These are phyloP conservation scores for Pteronura brasiliensis DNA, from an alignment of 2,113 vertebrate genomes.

Conservation along the genomic window DNA sequence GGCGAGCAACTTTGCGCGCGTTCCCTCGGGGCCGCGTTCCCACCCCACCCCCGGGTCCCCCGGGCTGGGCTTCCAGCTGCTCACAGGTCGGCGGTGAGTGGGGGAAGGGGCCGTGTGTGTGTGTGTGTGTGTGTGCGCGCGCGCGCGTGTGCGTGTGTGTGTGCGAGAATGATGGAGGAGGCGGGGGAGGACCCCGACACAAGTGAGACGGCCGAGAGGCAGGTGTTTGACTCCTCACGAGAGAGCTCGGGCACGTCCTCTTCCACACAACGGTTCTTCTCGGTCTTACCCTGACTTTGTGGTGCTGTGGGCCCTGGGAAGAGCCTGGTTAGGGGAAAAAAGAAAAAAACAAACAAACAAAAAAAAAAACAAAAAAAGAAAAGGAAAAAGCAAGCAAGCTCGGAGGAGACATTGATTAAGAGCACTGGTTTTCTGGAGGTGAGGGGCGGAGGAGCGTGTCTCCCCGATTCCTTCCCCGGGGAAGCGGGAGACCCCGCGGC, in stretches of 20 bases:
- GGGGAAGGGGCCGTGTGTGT: background rate
- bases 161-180: background rate
- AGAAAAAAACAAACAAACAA: too few species aligned
- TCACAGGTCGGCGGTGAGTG: background rate
- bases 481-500: background rate
- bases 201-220: constrained; percentile 3
- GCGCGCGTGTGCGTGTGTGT: background rate
- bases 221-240: constrained; percentile 36
- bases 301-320: background rate
- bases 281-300: constrained; percentile 11
- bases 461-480: background rate
- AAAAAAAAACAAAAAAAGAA: background rate
- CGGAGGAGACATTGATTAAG: background rate
- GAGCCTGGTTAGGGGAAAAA: background rate
- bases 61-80: background rate
- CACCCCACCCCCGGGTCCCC: background rate
- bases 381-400: background rate
- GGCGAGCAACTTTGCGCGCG: constrained; percentile 47
- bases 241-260: background rate
- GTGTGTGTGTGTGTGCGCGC: background rate
- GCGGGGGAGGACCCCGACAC: background rate
- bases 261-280: background rate
- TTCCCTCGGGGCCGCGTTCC: background rate
- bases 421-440: background rate
- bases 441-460: background rate